Evolutionary conservation across 64 coral and sea anemone species (phyloP).

Genomic region (Stichodactyla helianthus): DNA sequence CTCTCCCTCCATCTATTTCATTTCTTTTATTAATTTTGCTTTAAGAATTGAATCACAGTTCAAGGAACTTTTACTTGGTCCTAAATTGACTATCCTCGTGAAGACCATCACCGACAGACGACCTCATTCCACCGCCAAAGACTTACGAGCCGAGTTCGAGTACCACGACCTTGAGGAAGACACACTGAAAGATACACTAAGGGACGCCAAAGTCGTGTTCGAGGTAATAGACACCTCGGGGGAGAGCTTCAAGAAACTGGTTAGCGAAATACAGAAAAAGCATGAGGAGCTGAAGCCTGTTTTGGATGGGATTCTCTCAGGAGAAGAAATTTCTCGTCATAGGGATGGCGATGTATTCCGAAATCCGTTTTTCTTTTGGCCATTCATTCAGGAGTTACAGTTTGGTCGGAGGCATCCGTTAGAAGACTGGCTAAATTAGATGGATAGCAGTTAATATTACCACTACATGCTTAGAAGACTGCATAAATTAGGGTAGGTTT

Average conservation of each 20-base stretch:
- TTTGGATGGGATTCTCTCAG: neutral
- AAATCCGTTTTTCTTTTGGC: slow-evolving; percentile 23
- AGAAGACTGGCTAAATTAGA: slow-evolving; percentile 13
- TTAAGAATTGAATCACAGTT: slow-evolving; percentile 1
- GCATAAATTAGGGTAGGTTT: too few relatives aligned
- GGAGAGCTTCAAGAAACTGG: neutral
- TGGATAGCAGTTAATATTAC: too few relatives aligned
- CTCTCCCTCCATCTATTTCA: neutral
- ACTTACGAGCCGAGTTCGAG: slow-evolving; percentile 4
- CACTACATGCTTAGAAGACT: too few relatives aligned
- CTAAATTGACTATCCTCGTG: neutral
- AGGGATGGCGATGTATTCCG: neutral
- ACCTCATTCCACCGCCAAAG: neutral
- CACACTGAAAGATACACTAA: neutral
- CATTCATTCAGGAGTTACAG: slow-evolving; percentile 7
- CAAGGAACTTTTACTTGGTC: slow-evolving; percentile 9
- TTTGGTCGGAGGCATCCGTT: neutral
- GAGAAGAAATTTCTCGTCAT: neutral
- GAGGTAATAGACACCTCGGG: neutral
- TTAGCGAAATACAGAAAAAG: neutral
- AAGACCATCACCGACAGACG: neutral
- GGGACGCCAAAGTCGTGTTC: neutral
- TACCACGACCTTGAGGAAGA: slow-evolving; percentile 2
- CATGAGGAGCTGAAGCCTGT: neutral
- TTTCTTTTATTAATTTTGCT: neutral